Evolutionary conservation across 2,797 vertebrate species (phyloP), one percentile per base, ranked within the genome.

Genomic region (Rhabdomys pumilio): DNA sequence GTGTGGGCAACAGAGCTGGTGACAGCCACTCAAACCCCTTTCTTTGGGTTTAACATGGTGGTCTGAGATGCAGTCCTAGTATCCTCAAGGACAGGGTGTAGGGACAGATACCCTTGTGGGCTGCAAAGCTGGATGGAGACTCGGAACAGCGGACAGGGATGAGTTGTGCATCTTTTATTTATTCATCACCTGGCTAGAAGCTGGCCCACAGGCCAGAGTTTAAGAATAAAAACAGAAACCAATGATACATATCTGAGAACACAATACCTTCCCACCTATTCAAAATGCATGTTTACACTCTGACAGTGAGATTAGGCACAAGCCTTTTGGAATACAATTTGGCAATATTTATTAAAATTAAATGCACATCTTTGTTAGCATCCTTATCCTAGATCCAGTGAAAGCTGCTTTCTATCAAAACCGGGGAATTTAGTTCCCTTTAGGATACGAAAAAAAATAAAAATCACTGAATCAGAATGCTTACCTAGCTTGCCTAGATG

Each of bases 201-300:
- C 73, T 69, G 81, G 95, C 67, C 53, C 53, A 88, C 8, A 63
- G 85, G 55, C 41, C 82, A 31, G 29, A 65, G 29, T 94, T 84
- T 53, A 90, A 85, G 86, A 94, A 97, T 63, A 79, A 90, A 96
- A 92, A 44, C 65, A 94, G 81, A 93, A 92, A 69, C 38, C 17
- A 88, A 38, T 63, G 86, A 82, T 26, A 24, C 0, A 1, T 88
- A 47, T 69, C 87, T 90, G 47, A 61, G 50, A 90, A 90, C 81
- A 55, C 2, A 55, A 50, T 53, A 90, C 44, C 95, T 93, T 81
- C 92, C 92, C 84, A 92, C 79, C n/a, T 90, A 72, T 31, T 88
- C 67, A 75, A 90, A 92, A 80, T 24, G n/a, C 24, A 88, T 53
- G 72, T 92, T 93, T 86, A 65, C 76, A 44, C 47, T 96, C 63